Base-by-base conservation (phyloP, 2,888 invertebrate genomes). In the Trileptium ribeirensis region DNA sequence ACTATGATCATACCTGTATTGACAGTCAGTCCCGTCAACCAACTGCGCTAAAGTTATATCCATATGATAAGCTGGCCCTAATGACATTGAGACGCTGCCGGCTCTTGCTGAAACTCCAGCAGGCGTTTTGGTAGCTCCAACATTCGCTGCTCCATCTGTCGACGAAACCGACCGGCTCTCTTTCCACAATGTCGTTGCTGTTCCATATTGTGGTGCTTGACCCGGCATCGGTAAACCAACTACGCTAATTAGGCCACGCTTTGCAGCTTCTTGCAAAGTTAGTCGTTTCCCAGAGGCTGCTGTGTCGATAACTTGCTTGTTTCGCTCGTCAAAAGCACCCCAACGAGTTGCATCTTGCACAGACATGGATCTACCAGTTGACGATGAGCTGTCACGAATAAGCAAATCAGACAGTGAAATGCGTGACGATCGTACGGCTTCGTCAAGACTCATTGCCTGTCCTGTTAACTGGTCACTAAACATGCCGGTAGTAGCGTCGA, bases 1-100 rank as follows among this genome's bases (percentile, higher is more conserved):
- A 80, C 93, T 89, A 0, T 94, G 93, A 90, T 97, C 94, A 78
- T 95, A 92, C n/a, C n/a, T n/a, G n/a, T n/a, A n/a, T n/a, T n/a
- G n/a, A n/a, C n/a, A n/a, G 51, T 51, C 51, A 15, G 51, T 15
- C 24, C 24, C 24, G 8, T 15, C 8, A 8, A 51, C 51, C 80
- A 88, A 86, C 64, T 88, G 89, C 85, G 92, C 91, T 83, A 96
- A 90, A 81, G 93, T 93, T 38, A 85, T 86, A 29, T 83, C 85
- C 8, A 51, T 8, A 15, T 83, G 83, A 39, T 85, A 83, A 0
- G 86, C 86, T 0, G 82, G 79, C 15, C 85, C 85, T 40, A 85
- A 85, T 24, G 51, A 51, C 8, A 8, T 24, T 51, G 51, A 51
- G 51, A 51, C 51, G 24, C 51, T 51, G 51, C 8, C 51, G 51